phyloP scores from a whole-genome alignment of 1,140 invertebrate species.

The Lepidurus couesii region DNA sequence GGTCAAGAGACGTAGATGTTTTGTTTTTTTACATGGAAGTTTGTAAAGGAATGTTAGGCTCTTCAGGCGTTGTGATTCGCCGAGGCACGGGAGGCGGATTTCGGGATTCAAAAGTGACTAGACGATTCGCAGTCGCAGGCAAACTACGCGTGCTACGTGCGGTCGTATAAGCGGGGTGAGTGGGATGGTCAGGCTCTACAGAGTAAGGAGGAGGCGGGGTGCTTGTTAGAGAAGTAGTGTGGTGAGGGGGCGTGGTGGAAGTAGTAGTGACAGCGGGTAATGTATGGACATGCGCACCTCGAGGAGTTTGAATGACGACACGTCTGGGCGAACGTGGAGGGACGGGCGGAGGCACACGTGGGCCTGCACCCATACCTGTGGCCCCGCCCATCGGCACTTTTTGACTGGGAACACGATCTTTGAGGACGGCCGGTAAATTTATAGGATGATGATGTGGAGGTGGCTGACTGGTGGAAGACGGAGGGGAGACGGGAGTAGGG shows the following conservation, averaged over 20 bases:
- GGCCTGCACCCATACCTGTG: slow-evolving; percentile 34
- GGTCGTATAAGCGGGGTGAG: slow-evolving; percentile 31
- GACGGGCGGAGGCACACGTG: slow-evolving; percentile 40
- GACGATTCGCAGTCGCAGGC: slow-evolving; percentile 34
- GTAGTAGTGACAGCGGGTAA: background rate
- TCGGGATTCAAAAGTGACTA: slow-evolving; percentile 36
- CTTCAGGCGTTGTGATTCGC: slow-evolving; percentile 33
- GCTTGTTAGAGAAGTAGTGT: background rate
- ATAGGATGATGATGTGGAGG: slow-evolving; percentile 41
- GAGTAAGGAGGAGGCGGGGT: slow-evolving; percentile 12
- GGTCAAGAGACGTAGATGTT: slow-evolving; percentile 36
- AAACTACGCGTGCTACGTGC: slow-evolving; percentile 37
- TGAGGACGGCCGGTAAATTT: slow-evolving; percentile 65
- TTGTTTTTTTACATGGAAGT: background rate
- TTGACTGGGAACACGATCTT: slow-evolving; percentile 50
- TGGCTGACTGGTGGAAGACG: slow-evolving; percentile 40
- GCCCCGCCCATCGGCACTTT: slow-evolving; percentile 27
- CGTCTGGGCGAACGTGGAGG: slow-evolving; percentile 46
- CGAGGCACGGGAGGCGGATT: slow-evolving; percentile 36
- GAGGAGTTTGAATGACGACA: slow-evolving; percentile 29
- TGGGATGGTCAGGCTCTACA: background rate
- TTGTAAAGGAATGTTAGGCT: slow-evolving; percentile 32
- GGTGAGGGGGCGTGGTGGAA: background rate
- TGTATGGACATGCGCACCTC: slow-evolving; percentile 13
- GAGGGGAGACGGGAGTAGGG: slow-evolving; percentile 36